Base-by-base conservation (phyloP, 2,888 invertebrate genomes). In the Atherix ibis region DNA sequence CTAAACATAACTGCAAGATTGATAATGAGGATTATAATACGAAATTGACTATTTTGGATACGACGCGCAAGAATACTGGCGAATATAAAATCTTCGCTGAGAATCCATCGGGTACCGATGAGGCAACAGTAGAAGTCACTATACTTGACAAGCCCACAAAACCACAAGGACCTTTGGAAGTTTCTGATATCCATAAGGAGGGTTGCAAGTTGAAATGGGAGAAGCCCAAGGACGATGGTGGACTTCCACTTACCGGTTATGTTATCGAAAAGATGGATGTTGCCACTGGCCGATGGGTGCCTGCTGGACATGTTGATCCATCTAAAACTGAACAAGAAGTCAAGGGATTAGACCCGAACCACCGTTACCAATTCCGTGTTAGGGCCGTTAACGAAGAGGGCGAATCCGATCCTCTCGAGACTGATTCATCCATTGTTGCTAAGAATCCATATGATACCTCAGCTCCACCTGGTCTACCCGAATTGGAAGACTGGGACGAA, bases 361-460 rank as follows among this genome's bases (percentile, higher is more conserved):
- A 89, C 58, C 85, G 91, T 40, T 98, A 98, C 64, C 85, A 94
- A 56, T 99, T 99, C 75, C 74, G 98, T 38, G 92, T 98, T 1
- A 88, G 87, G 52, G 98, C 98, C 5, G 74, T 89, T 8, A 97
- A 97, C 59, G 89, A 91, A 51, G 91, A 95, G 58, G 98, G 98
- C 4, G 89, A 89, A 58, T 94, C 94, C 0, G 95, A 95, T 49
- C 92, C 95, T 5, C 63, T 98, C 29, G 87, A 87, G 45, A 84
- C 89, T 0, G 89, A 91, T 48, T 73, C 76, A 22, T 75, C 87
- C 0, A 83, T 83, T 38, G 60, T 92, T 9, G 97, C 98, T 34
- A 98, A 98, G 67, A 97, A 98, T 72, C 97, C 98, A 14, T 98
- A 76, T 63, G 95, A 89, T 58, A 69, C 80, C 32, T 79, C 91